A percentile compares a stretch with the other conserved stretches of the same genome.
Conservation (phyloP, 2,888 invertebrate genomes). For the Drosophila recens region DNA sequence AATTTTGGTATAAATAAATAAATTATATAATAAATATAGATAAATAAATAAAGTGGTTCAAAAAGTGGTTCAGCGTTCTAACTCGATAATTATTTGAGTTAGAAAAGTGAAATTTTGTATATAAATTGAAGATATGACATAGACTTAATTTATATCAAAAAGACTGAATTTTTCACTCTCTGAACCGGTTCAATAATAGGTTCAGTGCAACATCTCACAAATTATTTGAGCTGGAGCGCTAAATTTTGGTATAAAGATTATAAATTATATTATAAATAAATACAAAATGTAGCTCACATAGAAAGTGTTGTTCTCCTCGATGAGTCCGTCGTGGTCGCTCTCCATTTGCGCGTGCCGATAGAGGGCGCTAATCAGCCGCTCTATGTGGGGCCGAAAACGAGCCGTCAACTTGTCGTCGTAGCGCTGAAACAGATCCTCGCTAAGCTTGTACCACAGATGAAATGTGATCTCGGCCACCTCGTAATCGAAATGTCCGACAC, state of each 20-base stretch:
- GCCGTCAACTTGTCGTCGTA: slow-evolving; percentile 92
- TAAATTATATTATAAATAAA: not conserved
- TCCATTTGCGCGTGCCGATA: slow-evolving; percentile 98
- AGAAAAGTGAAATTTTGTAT: not conserved
- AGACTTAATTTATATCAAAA: too few relatives aligned
- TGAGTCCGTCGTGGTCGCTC: slow-evolving; percentile 94
- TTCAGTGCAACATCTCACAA: too few relatives aligned
- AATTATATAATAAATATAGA: too few relatives aligned
- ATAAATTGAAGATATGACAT: not conserved
- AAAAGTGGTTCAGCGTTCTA: not conserved
- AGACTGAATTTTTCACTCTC: too few relatives aligned
- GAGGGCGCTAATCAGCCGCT: slow-evolving; percentile 94
- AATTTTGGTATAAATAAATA: too few relatives aligned
- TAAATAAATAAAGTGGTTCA: too few relatives aligned
- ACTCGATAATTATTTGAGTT: too few relatives aligned
- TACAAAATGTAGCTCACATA: slow-evolving; percentile 86
- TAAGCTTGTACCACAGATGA: slow-evolving; percentile 97
- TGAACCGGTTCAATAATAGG: too few relatives aligned
- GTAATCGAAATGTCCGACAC: slow-evolving; percentile 98
- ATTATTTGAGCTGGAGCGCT: too few relatives aligned
- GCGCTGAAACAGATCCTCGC: slow-evolving; percentile 96
- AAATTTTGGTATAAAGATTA: too few relatives aligned
- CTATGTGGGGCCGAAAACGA: slow-evolving; percentile 95
- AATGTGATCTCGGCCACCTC: slow-evolving; percentile 98
- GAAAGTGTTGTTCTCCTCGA: slow-evolving; percentile 94